Evolutionary conservation across 1,140 invertebrate genomes (phyloP).

Genomic region (Drosophila dunni): DNA sequence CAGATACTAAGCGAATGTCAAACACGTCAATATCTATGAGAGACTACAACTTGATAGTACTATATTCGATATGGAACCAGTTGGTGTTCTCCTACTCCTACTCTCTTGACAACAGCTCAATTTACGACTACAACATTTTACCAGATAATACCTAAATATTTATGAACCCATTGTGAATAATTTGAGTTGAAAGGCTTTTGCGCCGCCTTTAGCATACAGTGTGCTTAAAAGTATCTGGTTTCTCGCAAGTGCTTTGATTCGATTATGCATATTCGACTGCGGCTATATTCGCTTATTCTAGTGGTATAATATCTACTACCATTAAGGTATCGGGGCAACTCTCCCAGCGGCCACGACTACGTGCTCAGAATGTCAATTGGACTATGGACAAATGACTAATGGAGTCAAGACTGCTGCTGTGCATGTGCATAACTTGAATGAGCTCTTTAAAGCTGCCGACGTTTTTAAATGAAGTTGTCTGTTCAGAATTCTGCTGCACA

Average conservation of each 20-base stretch:
- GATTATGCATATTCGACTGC: conserved; percentile 39
- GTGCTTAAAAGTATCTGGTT: conserved; percentile 20
- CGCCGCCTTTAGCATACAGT: conserved; percentile 7
- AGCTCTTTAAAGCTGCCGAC: neutral
- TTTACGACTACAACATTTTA: conserved; percentile 49
- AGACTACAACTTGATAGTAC: conserved; percentile 36
- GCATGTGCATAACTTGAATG: conserved; percentile 14
- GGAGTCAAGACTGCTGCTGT: conserved; percentile 10
- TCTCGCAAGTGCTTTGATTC: conserved; percentile 29
- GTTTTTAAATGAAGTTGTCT: conserved; percentile 12
- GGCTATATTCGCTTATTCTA: neutral
- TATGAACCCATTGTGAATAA: conserved; percentile 69
- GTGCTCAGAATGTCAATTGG: conserved; percentile 30
- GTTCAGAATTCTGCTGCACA: neutral
- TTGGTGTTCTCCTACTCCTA: neutral
- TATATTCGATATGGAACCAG: neutral
- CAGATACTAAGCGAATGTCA: conserved; percentile 41
- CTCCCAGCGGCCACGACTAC: neutral
- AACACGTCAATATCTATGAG: conserved; percentile 52
- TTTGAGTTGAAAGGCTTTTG: conserved; percentile 58
- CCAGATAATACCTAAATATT: conserved; percentile 60
- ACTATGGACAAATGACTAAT: conserved; percentile 26
- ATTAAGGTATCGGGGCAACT: conserved; percentile 13
- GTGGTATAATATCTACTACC: conserved; percentile 11
- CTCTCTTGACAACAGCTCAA: conserved; percentile 4